Conservation (phyloP, 2,797 vertebrate genomes). For the Buphagus erythrorhynchus region DNA sequence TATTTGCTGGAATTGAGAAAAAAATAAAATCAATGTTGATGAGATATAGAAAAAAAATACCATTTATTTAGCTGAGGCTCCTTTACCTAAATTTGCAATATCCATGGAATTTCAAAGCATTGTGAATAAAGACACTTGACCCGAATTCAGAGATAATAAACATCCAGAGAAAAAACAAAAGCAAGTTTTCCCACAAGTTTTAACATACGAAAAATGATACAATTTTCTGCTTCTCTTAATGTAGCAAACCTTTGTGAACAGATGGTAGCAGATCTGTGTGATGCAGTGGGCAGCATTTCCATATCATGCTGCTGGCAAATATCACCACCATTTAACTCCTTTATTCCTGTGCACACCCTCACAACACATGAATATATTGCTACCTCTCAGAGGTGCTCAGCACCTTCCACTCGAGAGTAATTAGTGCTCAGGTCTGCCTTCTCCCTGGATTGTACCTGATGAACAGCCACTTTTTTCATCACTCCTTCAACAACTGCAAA, state of each 20-base stretch:
- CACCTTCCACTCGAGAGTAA: background rate
- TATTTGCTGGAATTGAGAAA: background rate
- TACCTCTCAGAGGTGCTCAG: background rate
- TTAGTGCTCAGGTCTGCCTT: background rate
- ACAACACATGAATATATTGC: background rate
- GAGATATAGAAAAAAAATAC: background rate
- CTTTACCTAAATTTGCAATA: background rate
- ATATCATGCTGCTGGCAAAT: slow-evolving; percentile 30
- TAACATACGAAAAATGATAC: background rate
- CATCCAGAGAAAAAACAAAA: background rate
- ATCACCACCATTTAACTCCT: background rate
- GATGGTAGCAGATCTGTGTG: slow-evolving; percentile 33
- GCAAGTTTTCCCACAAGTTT: background rate
- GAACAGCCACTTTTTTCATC: background rate
- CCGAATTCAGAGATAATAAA: background rate
- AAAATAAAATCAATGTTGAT: background rate
- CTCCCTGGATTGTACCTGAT: background rate
- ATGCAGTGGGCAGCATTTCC: slow-evolving; percentile 58
- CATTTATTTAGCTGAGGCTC: background rate
- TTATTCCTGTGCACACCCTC: background rate
- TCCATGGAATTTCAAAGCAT: background rate
- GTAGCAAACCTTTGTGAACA: slow-evolving; percentile 29
- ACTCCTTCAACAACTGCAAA: accelerated
- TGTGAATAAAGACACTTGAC: background rate
- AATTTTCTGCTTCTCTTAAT: background rate